A percentile compares a stretch with the other conserved stretches of the same genome.
Conservation (phyloP, 2,888 invertebrate species). For the Orthosia gothica region DNA sequence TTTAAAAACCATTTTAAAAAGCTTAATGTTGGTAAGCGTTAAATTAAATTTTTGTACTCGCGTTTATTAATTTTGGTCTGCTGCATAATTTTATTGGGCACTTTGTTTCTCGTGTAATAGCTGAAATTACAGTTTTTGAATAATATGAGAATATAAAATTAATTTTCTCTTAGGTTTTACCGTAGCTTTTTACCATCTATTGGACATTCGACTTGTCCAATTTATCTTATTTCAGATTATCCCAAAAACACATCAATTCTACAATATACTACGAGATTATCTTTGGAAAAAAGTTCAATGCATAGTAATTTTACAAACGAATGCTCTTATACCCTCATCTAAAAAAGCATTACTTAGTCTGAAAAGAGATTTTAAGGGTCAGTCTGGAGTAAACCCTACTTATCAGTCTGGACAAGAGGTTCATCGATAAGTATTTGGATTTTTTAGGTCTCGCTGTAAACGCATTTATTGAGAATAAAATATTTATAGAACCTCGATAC, state of each 20-base stretch:
- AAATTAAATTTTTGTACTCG: conserved; percentile 40
- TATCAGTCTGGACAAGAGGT: conserved; percentile 43
- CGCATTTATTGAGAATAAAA: background rate
- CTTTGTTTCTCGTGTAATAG: conserved; percentile 34
- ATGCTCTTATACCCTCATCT: conserved; percentile 7
- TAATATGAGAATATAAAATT: background rate
- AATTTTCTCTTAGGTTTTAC: background rate
- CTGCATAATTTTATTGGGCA: conserved; percentile 37
- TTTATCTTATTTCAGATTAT: conserved; percentile 23
- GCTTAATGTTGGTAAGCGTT: conserved; percentile 16
- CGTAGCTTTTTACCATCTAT: background rate
- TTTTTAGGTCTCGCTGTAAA: background rate
- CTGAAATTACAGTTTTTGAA: conserved; percentile 21
- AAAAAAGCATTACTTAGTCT: conserved; percentile 25
- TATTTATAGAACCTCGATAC: background rate
- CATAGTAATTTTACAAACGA: conserved; percentile 33
- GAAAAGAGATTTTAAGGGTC: conserved; percentile 47
- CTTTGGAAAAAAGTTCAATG: conserved; percentile 19
- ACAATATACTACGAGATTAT: background rate
- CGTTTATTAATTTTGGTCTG: conserved; percentile 48
- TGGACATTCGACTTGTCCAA: background rate
- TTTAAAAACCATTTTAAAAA: conserved; percentile 34
- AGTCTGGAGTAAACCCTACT: conserved; percentile 31
- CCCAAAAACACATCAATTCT: conserved; percentile 15
- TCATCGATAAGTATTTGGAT: conserved; percentile 39